phyloP scores from a whole-genome alignment of 2,888 invertebrate genomes.

The Plebejus argus region DNA sequence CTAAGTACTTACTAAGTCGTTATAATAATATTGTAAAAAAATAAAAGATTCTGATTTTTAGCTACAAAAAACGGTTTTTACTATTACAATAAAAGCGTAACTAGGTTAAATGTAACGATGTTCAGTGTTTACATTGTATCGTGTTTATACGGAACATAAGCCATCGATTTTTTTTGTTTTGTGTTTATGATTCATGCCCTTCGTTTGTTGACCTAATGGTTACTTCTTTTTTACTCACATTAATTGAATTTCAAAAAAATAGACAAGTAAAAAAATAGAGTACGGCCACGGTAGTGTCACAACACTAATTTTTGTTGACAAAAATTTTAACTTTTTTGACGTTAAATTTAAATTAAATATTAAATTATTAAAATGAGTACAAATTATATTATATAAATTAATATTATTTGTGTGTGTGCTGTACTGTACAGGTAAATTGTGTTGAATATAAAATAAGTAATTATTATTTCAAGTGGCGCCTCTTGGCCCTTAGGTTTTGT shows the following conservation, averaged over 20 bases:
- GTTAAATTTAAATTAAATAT: too few species aligned
- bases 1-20: too few species aligned
- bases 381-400: too few species aligned
- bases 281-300: background rate
- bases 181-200: background rate
- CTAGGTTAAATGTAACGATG: background rate
- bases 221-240: background rate
- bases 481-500: too few species aligned
- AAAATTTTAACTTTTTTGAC: too few species aligned
- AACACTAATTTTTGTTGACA: background rate
- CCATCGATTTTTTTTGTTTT: background rate
- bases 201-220: background rate
- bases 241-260: background rate
- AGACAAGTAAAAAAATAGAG: background rate
- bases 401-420: too few species aligned
- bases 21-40: background rate
- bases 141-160: background rate
- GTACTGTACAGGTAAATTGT: too few species aligned
- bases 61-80: background rate
- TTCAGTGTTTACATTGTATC: background rate
- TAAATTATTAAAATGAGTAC: too few species aligned
- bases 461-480: too few species aligned
- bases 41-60: too few species aligned
- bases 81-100: background rate
- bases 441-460: too few species aligned